phyloP scores from a whole-genome alignment of 2,797 vertebrate genomes.

The Lerista edwardsae region DNA sequence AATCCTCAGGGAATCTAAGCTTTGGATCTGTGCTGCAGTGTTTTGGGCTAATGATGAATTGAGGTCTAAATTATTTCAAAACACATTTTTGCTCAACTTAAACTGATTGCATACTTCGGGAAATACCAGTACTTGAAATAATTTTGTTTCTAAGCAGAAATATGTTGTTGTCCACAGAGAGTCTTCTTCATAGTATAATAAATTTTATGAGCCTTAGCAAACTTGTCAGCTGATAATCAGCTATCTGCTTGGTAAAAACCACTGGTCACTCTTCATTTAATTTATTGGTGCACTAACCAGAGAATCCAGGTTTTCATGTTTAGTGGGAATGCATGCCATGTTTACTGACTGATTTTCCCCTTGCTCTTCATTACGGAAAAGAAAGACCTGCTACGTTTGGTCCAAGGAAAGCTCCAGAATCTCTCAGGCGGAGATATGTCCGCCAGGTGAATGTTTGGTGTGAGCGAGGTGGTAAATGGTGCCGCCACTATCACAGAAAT shows the following conservation, averaged over 20 bases:
- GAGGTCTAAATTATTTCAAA: conserved; percentile 32
- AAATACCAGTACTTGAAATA: conserved; percentile 17
- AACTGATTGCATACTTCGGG: conserved; percentile 49
- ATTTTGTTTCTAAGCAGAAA: conserved; percentile 51
- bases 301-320: conserved; percentile 40
- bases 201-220: conserved; percentile 58
- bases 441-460: background rate
- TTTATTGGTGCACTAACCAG: conserved; percentile 50
- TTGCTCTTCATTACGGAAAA: conserved; percentile 23
- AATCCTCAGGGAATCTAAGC: background rate
- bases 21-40: background rate
- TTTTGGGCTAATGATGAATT: conserved; percentile 33
- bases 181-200: conserved; percentile 42
- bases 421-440: no score
- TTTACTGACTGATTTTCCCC: conserved; percentile 29
- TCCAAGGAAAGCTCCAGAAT: conserved; percentile 13
- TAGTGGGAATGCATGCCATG: conserved; percentile 31
- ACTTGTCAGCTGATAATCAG: conserved; percentile 63
- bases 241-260: conserved; percentile 52
- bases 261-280: conserved; percentile 54
- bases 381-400: conserved; percentile 9
- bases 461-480: background rate
- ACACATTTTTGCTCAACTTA: conserved; percentile 19
- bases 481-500: background rate
- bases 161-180: conserved; percentile 45